Base-by-base conservation (phyloP, 1,140 invertebrate genomes). In the Drosophila repleta region DNA sequence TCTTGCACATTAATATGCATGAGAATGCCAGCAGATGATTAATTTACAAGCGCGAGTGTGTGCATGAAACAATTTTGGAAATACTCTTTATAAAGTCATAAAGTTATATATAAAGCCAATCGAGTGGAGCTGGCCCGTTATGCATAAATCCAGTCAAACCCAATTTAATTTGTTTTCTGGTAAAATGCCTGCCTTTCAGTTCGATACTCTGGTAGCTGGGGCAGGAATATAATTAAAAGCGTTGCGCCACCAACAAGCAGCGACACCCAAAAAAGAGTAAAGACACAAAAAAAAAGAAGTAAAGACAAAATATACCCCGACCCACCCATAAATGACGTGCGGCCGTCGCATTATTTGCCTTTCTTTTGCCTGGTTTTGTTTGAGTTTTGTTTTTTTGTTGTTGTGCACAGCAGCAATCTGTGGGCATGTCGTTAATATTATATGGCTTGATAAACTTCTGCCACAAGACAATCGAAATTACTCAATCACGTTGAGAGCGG, bases 391-490 rank as follows among this genome's bases (percentile, higher is more conserved):
- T 45, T 15, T 41, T 32, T 10, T 32, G 7, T 52, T 53, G 5
- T 17, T 57, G 37, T 39, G 29, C 17, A 49, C 73, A 66, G 39
- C 79, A 76, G 73, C 83, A 78, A 74, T 71, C 65, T 61, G 58
- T 61, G 58, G 63, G 45, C 83, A 88, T 83, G 83, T 88, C 83
- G 83, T 88, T 88, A 88, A 88, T 88, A 88, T 88, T 88, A 88
- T 88, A 88, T 81, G 78, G 72, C 79, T 87, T 88, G 83, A 88
- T 88, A 88, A 88, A 88, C 83, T 88, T 88, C 83, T 88, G 83
- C 83, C 83, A 88, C 83, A 83, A 88, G 83, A 88, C 83, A 88
- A 88, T 88, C 83, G 73, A 88, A 88, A 88, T 88, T 88, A 88
- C 83, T 88, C 83, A 88, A 88, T 88, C 83, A 88, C 76, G 66